These are phyloP conservation scores for Rafetus swinhoei DNA, from an alignment of 2,113 vertebrate genomes.

Conservation along the genomic window DNA sequence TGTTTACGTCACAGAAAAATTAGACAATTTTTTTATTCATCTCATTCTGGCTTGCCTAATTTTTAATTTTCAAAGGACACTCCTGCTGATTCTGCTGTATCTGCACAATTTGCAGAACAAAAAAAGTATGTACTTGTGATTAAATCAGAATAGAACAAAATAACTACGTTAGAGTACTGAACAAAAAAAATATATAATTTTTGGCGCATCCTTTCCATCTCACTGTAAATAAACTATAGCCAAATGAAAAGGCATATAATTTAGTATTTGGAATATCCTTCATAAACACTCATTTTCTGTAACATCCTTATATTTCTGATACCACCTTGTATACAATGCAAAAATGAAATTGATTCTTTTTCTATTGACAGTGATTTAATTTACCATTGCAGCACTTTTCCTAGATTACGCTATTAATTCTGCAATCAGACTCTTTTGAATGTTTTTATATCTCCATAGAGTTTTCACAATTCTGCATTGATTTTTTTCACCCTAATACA, in stretches of 20 bases:
- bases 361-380: conserved; percentile 82
- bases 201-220: conserved; percentile 68
- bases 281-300: conserved; percentile 82
- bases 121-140: conserved; percentile 62
- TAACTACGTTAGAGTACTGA: conserved; percentile 48
- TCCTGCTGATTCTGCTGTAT: conserved; percentile 11
- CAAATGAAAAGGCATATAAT: conserved; percentile 79
- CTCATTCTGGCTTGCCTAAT: conserved; percentile 14
- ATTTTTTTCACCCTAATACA: conserved; percentile 56
- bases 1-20: conserved; percentile 50
- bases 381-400: conserved; percentile 74
- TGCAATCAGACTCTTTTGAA: conserved; percentile 79
- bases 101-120: conserved; percentile 43
- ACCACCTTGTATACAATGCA: conserved; percentile 83
- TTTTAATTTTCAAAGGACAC: conserved; percentile 53
- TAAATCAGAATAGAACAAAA: conserved; percentile 66
- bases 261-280: conserved; percentile 80
- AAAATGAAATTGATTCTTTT: conserved; percentile 81
- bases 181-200: conserved; percentile 76
- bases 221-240: conserved; percentile 76
- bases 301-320: conserved; percentile 79
- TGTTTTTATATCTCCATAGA: conserved; percentile 68
- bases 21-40: conserved; percentile 31
- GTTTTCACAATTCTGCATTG: conserved; percentile 70
- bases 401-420: conserved; percentile 80